phyloP scores from a whole-genome alignment of 2,888 invertebrate genomes.

The Dendrolimus houi region DNA sequence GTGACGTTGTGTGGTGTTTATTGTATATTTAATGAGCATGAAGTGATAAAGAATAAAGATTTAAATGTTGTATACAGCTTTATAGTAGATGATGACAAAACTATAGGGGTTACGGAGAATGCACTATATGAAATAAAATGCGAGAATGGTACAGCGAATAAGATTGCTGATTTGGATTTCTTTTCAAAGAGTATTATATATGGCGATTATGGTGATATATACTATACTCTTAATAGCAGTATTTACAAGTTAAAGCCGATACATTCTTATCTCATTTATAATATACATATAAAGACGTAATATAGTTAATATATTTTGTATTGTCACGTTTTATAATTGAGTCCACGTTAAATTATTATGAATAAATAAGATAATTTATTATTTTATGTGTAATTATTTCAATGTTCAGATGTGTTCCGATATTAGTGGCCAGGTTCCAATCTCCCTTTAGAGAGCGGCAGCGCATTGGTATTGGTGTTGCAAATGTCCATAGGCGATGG shows the following conservation, averaged over 20 bases:
- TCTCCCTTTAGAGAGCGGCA: too few relatives aligned
- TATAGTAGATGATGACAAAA: constrained; percentile 39
- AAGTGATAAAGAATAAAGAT: constrained; percentile 49
- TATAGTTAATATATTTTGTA: background rate
- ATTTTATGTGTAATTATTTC: too few relatives aligned
- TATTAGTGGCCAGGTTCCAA: too few relatives aligned
- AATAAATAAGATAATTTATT: too few relatives aligned
- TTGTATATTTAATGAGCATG: constrained; percentile 38
- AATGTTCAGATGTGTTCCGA: background rate
- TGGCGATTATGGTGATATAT: constrained; percentile 63
- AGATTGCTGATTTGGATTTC: constrained; percentile 40
- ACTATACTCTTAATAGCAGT: constrained; percentile 41
- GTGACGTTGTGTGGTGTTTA: constrained; percentile 58
- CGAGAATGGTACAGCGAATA: constrained; percentile 48
- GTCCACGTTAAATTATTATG: too few relatives aligned
- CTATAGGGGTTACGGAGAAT: constrained; percentile 41
- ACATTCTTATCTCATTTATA: constrained; percentile 49
- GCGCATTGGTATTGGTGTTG: too few relatives aligned
- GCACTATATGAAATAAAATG: constrained; percentile 52
- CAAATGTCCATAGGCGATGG: too few relatives aligned
- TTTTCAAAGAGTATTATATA: constrained; percentile 47
- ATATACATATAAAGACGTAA: constrained; percentile 29
- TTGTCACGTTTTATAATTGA: too few relatives aligned
- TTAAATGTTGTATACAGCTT: constrained; percentile 43
- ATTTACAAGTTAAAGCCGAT: constrained; percentile 55